phyloP scores from a whole-genome alignment of 2,113 vertebrate genomes.

The Desmodus rotundus region DNA sequence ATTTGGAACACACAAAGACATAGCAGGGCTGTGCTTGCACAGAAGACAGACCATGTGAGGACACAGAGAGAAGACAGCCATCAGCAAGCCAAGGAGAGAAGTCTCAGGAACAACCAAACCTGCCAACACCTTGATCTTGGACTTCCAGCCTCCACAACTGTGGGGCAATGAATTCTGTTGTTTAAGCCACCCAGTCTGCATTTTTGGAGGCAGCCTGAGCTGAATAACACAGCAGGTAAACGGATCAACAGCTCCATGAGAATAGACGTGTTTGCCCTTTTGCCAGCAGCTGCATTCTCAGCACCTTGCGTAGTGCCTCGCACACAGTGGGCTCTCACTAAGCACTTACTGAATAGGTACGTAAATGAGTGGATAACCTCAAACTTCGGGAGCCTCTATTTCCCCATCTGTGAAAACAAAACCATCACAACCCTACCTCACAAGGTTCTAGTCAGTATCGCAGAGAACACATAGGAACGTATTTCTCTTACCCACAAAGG shows the following conservation, averaged over 20 bases:
- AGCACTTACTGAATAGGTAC: neutral
- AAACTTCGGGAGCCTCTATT: neutral
- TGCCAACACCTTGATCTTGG: neutral
- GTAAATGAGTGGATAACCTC: neutral
- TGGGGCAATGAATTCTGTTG: neutral
- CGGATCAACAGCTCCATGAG: neutral
- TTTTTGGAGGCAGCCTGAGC: neutral
- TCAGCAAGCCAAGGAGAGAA: neutral
- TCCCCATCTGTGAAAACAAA: neutral
- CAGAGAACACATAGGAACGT: neutral
- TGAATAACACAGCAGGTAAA: neutral
- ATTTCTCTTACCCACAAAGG: neutral
- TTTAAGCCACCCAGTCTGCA: neutral
- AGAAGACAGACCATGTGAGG: neutral
- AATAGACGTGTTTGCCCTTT: neutral
- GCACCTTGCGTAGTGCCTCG: neutral
- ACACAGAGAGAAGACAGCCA: neutral
- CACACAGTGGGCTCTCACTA: too few species aligned
- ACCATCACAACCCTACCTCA: neutral
- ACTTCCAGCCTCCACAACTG: neutral
- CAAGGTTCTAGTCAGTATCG: neutral
- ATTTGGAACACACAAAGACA: neutral
- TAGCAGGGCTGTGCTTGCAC: fast-evolving
- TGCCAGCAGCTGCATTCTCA: neutral
- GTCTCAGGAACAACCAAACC: neutral